These are phyloP conservation scores for Carassius gibelio DNA, from an alignment of 2,113 vertebrate genomes.

Conservation along the genomic window DNA sequence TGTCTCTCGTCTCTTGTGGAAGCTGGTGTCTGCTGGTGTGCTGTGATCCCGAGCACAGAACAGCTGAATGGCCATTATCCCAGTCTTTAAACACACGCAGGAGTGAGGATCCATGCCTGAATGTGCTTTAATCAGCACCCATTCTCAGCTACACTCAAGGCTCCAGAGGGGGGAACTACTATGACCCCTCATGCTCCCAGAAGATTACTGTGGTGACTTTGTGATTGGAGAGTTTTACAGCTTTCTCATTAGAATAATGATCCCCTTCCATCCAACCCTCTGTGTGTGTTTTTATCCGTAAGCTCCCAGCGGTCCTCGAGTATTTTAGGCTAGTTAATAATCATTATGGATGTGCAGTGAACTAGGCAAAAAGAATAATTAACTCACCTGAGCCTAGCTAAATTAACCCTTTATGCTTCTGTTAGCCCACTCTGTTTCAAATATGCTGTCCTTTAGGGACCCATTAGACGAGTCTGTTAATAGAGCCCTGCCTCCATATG, in stretches of 20 bases:
- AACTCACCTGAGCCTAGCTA: constrained; percentile 98
- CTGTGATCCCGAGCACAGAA: constrained; percentile 58
- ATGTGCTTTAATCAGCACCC: constrained; percentile 50
- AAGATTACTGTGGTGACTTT: constrained; percentile 85
- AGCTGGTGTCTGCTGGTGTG: constrained; percentile 11
- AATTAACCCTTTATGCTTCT: constrained; percentile 84
- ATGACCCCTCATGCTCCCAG: constrained; percentile 82
- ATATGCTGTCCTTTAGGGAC: constrained; percentile 72
- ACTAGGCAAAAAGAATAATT: constrained; percentile 93
- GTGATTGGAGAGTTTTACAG: constrained; percentile 86
- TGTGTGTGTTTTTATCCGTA: constrained; percentile 56
- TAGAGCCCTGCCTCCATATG: constrained; percentile 70
- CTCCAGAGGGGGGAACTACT: constrained; percentile 36
- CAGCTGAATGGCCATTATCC: constrained; percentile 55
- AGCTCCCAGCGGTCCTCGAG: constrained; percentile 91
- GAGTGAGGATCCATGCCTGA: constrained; percentile 38
- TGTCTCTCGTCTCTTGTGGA: background rate
- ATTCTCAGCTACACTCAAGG: background rate
- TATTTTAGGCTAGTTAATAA: constrained; percentile 98
- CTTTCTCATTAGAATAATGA: constrained; percentile 92
- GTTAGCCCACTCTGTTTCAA: constrained; percentile 67
- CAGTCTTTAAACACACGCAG: constrained; percentile 52
- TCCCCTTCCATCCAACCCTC: constrained; percentile 69
- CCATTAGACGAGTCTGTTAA: constrained; percentile 79
- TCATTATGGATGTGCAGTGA: constrained; percentile 96